A percentile compares a stretch with the other conserved stretches of the same genome.
Conservation (phyloP, 2,113 vertebrate species). For the Elanoides forficatus region DNA sequence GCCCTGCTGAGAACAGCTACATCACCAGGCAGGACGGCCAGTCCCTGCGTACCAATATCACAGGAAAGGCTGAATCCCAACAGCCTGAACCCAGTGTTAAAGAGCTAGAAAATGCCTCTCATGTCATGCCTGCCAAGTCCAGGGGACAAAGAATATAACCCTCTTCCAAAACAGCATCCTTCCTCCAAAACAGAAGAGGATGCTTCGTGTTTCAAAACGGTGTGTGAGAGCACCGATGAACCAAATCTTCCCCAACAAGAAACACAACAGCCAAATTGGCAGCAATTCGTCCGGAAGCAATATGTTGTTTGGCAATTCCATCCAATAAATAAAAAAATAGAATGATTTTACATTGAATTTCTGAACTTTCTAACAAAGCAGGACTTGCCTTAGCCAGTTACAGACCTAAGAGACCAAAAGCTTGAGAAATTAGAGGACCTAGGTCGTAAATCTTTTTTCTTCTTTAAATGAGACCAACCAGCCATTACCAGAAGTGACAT, state of each 20-base stretch:
- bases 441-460: background rate
- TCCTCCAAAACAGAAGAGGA: background rate
- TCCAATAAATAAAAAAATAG: background rate
- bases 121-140: background rate
- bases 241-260: background rate
- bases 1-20: background rate
- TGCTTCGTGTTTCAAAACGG: background rate
- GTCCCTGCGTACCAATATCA: accelerated
- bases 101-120: background rate
- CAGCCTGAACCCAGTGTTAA: background rate
- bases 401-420: background rate
- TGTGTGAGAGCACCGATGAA: background rate
- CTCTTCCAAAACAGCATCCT: background rate
- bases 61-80: background rate
- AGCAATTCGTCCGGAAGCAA: slow-evolving; percentile 7
- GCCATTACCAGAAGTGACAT: background rate
- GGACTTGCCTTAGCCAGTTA: background rate
- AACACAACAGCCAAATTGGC: background rate
- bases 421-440: background rate
- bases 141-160: background rate
- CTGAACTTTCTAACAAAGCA: background rate
- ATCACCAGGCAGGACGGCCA: background rate
- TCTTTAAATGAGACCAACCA: background rate
- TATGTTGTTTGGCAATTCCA: background rate
- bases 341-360: background rate